These are phyloP conservation scores for Canis aureus DNA, from an alignment of 2,113 vertebrate genomes.

Conservation along the genomic window DNA sequence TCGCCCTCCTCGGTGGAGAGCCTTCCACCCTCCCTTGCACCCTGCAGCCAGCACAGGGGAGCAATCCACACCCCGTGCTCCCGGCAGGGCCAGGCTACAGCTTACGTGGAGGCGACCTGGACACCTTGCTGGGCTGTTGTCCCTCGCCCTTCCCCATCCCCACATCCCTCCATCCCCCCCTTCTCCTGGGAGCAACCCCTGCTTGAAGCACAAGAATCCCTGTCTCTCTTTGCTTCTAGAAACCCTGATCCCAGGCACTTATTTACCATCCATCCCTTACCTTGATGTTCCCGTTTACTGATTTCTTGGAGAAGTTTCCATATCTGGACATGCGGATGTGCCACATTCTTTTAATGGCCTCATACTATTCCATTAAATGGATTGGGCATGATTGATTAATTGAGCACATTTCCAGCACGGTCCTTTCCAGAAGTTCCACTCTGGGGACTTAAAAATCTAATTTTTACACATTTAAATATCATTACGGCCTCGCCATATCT, in stretches of 20 bases:
- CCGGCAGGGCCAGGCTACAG: neutral
- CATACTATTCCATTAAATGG: neutral
- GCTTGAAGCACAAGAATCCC: neutral
- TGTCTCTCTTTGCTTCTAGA: conserved; percentile 28
- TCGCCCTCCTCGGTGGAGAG: neutral
- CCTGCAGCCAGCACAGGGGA: neutral
- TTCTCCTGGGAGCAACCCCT: neutral
- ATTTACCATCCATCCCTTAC: neutral
- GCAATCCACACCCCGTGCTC: neutral
- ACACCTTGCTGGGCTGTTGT: neutral
- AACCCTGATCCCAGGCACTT: neutral
- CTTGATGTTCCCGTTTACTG: neutral
- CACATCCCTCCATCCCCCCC: too few relatives aligned
- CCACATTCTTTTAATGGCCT: conserved; percentile 30
- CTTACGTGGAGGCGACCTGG: neutral
- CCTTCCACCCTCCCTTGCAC: neutral
- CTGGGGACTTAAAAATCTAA: conserved; percentile 60
- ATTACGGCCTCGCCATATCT: conserved; percentile 45
- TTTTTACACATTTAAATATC: conserved; percentile 64
- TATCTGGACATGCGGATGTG: neutral
- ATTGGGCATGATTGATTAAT: conserved; percentile 64
- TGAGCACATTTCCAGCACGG: conserved; percentile 25
- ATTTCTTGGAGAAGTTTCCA: conserved; percentile 39
- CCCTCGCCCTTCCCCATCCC: neutral
- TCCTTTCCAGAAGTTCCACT: conserved; percentile 52